Evolutionary conservation across 2,797 vertebrate genomes (phyloP).

Genomic region (Micrastur ruficollis): DNA sequence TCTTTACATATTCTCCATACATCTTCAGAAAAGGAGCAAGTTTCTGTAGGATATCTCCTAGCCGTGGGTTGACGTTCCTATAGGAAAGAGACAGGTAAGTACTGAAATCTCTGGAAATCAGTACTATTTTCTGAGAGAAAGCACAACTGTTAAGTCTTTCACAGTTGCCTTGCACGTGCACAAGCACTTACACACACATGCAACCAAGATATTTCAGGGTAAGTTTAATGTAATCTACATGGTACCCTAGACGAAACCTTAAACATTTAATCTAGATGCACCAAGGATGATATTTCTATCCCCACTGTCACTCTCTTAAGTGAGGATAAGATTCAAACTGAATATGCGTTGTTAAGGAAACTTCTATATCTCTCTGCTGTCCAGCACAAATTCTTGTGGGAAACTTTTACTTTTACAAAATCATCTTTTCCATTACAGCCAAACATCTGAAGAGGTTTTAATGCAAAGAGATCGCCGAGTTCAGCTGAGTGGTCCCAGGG

Average conservation of each 20-base stretch:
- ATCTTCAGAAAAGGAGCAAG: conserved; percentile 98
- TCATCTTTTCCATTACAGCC: not conserved
- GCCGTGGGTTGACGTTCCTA: conserved; percentile 89
- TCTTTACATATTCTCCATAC: conserved; percentile 98
- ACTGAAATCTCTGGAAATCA: not conserved
- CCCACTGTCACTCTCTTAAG: not conserved
- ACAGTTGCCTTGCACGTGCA: not conserved
- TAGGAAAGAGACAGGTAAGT: not conserved
- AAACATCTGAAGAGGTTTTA: not conserved
- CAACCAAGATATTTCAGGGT: not conserved
- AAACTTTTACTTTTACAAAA: not conserved
- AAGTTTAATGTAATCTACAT: not conserved
- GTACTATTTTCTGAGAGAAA: not conserved
- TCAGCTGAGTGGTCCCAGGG: not conserved
- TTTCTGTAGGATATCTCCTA: conserved; percentile 97
- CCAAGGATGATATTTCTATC: not conserved
- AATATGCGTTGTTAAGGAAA: not conserved
- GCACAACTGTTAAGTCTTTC: not conserved
- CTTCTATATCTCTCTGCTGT: not conserved
- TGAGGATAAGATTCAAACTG: not conserved
- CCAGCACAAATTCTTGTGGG: not conserved
- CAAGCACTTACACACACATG: not conserved
- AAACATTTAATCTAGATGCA: not conserved
- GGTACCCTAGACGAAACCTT: not conserved
- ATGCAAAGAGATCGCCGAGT: not conserved